These are phyloP conservation scores for Anarsia innoxiella DNA, from an alignment of 2,888 invertebrate genomes.

Conservation along the genomic window DNA sequence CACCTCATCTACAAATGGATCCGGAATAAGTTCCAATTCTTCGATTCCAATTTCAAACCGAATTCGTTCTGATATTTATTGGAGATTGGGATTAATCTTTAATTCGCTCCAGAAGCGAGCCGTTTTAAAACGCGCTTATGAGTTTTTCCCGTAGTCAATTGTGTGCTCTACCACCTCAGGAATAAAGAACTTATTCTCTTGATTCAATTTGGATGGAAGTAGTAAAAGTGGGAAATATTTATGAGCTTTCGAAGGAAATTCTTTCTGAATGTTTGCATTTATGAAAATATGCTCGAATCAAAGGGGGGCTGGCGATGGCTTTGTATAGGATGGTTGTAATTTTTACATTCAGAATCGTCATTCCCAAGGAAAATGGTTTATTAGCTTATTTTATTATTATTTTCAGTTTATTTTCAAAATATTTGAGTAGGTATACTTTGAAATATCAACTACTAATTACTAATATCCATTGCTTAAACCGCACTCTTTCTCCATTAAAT, in stretches of 20 bases:
- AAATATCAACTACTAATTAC: too few species aligned
- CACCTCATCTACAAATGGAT: constrained; percentile 70
- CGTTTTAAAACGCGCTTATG: constrained; percentile 67
- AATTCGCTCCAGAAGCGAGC: constrained; percentile 50
- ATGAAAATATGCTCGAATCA: constrained; percentile 72
- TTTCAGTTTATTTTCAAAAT: too few species aligned
- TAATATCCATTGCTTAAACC: too few species aligned
- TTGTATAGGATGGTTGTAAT: constrained; percentile 21
- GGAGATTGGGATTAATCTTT: constrained; percentile 70
- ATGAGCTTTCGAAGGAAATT: constrained; percentile 73
- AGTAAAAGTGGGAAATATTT: constrained; percentile 72
- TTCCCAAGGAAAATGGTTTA: too few species aligned
- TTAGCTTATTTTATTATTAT: too few species aligned
- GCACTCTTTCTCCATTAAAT: too few species aligned
- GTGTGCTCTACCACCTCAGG: constrained; percentile 22
- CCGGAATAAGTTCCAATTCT: constrained; percentile 67
- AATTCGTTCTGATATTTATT: constrained; percentile 70
- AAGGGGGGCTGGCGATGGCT: constrained; percentile 38
- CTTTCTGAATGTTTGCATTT: constrained; percentile 74
- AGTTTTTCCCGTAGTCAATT: constrained; percentile 27
- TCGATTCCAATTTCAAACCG: constrained; percentile 66
- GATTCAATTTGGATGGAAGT: constrained; percentile 31
- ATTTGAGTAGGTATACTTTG: too few species aligned
- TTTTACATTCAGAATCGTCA: too few species aligned
- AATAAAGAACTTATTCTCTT: constrained; percentile 29